phyloP scores from a whole-genome alignment of 2,797 vertebrate genomes.

The Psittacula derbiana region DNA sequence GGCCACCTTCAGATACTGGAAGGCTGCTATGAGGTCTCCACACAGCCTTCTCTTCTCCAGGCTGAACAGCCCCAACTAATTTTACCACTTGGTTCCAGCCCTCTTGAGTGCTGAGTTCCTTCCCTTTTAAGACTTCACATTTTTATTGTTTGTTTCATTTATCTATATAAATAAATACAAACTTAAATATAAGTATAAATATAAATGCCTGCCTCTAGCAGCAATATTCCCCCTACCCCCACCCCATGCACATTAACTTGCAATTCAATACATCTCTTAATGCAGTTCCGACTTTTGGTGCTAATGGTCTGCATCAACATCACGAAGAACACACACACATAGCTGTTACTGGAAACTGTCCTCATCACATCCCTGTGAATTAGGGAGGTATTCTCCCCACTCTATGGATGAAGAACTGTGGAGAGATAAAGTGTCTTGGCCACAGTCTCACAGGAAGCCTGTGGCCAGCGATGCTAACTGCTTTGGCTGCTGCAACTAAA shows the following conservation, averaged over 20 bases:
- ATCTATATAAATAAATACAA: not conserved
- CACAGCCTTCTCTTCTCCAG: no score
- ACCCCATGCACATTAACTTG: not conserved
- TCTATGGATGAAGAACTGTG: not conserved
- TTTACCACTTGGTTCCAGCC: not conserved
- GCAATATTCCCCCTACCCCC: not conserved
- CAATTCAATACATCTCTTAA: not conserved
- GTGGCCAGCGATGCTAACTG: not conserved
- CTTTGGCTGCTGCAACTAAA: not conserved
- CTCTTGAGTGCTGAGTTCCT: not conserved
- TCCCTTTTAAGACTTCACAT: not conserved
- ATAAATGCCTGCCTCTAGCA: not conserved
- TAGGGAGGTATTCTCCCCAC: not conserved
- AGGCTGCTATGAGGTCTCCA: no score
- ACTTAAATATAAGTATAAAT: not conserved
- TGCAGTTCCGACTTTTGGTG: not conserved
- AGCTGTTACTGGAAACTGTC: not conserved
- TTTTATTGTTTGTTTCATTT: not conserved
- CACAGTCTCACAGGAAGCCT: not conserved
- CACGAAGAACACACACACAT: not conserved
- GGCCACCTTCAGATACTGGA: no score
- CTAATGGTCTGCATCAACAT: constrained; percentile 3
- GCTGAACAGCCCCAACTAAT: not conserved
- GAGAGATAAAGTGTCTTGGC: not conserved
- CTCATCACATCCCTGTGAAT: not conserved